Evolutionary conservation across 2,888 invertebrate species (phyloP), one percentile per base, ranked within the genome.

Genomic region (Amphipyra berbera): DNA sequence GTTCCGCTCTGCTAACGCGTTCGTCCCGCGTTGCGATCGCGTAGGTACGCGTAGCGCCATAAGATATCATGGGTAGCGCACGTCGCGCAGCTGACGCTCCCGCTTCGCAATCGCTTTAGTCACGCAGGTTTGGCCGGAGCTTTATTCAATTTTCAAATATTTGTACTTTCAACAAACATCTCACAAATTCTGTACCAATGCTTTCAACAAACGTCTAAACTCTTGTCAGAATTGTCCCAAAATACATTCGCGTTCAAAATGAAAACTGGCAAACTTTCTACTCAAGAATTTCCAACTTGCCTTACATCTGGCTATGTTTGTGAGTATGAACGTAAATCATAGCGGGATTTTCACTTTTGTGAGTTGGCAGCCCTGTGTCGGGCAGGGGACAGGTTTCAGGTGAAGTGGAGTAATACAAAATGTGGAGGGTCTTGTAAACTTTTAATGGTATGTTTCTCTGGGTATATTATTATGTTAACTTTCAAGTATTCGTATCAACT

Each of bases 271-370:
- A 75, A 82, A 84, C 79, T 82, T 83, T 49, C 64, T 67, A 76
- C 84, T 83, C 76, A 82, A 74, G 81, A 78, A 78, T 81, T 78
- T 76, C 69, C 56, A 72, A 79, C 67, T 73, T 58, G 67, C 59
- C 49, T 63, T 35, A 61, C 67, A 45, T 15, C 52, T 61, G 64
- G 68, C 62, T 73, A 74, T 81, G 69, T 76, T 75, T 64, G 60
- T 61, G 64, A 70, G 74, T 79, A 81, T 80, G 73, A 62, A 52
- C 74, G 81, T 82, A 83, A 83, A 84, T 87, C 81, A 82, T 64
- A 60, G 55, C 55, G 45, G 66, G 67, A 77, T 82, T 83, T 81
- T 79, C 79, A 82, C 80, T 81, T 82, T 82, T 79, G 70, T 73
- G 59, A 73, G 63, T 71, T 49, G 44, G 49, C 48, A 42, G 54